Conservation (phyloP, 2,113 vertebrate genomes). For the Ciconia maguari region DNA sequence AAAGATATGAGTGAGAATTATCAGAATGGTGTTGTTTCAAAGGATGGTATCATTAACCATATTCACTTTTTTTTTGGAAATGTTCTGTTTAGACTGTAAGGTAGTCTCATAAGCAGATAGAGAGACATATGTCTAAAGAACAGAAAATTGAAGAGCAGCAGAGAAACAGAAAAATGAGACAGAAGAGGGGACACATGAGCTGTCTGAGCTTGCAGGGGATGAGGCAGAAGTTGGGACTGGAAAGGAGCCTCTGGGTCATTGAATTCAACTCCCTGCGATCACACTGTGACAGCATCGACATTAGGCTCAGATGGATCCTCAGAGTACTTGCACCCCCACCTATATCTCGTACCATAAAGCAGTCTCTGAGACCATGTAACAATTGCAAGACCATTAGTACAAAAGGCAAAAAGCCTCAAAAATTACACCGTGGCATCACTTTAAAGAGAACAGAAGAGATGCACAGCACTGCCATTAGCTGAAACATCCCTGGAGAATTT, state of each 20-base stretch:
- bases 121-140: background rate
- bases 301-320: background rate
- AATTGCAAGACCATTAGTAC: background rate
- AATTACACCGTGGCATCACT: background rate
- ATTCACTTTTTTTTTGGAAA: background rate
- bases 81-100: background rate
- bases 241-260: background rate
- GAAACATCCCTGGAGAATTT: conserved; percentile 7
- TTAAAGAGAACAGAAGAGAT: background rate
- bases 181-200: background rate
- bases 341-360: background rate
- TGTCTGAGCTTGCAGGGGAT: accelerated
- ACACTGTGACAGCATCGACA: accelerated
- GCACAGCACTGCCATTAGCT: background rate
- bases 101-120: background rate
- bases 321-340: background rate
- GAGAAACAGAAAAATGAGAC: background rate
- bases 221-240: background rate
- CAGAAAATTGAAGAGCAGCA: background rate
- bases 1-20: background rate
- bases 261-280: background rate
- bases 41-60: accelerated
- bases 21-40: background rate
- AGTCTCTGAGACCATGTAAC: background rate
- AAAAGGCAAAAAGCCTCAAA: background rate